Evolutionary conservation across 2,888 invertebrate species (phyloP), one percentile per base, ranked within the genome.

Genomic region (Euplexia lucipara): DNA sequence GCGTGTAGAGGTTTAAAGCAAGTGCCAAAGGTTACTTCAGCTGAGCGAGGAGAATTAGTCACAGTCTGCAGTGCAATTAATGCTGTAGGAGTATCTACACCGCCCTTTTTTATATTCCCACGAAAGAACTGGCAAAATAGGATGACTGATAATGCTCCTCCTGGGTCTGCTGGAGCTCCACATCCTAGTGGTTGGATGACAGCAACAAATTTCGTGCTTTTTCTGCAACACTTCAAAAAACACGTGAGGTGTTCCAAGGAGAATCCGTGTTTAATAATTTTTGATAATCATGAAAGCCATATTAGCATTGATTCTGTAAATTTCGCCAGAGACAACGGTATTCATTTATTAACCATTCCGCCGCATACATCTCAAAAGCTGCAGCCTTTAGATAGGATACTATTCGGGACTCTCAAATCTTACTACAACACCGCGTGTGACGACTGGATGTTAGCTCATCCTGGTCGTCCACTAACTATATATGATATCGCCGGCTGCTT

Each of bases 111-210:
- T 8, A 35, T 22, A 22, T 35, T 51, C 51, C 51, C 35, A 7
- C 20, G 35, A n/a, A 35, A 35, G 8, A 51, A 52, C n/a, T 52
- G 34, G 35, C 34, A 52, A 22, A 5, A n/a, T 7, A 22, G 22
- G 7, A 52, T 52, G 51, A 20, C 5, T n/a, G 35, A 52, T 22
- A 16, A 22, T 52, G 37, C 14, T 7, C 51, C 51, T 12, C 35
- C 37, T 14, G 51, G 51, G 8, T 14, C 51, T 7, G 22, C 5
- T n/a, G 51, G 35, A 9, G 34, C 51, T 22, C 35, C 51, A 22
- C n/a, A 52, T 37, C 51, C 37, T 12, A 22, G 20, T n/a, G 51
- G 37, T 7, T 52, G 51, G 51, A 52, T 52, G 51, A 52, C 35
- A 10, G 34, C n/a, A n/a, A 6, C 22, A 16, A 52, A 37, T n/a